Evolutionary conservation across 2,113 vertebrate species (phyloP).

Genomic region (Forbesichthys papilliferus): DNA sequence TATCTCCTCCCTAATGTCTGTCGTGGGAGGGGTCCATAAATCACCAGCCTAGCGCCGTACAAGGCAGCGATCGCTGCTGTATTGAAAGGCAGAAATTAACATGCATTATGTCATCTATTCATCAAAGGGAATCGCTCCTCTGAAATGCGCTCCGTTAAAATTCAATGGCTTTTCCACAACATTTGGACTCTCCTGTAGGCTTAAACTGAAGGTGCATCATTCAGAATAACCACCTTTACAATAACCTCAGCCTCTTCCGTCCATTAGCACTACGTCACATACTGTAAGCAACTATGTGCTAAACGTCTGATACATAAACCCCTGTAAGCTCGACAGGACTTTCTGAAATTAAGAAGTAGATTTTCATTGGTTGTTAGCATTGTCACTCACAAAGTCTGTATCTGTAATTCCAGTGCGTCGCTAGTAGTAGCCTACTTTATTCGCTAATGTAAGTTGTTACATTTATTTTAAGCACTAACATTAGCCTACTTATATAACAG

Average conservation of each 20-base stretch:
- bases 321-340: too few species aligned
- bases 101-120: slow-evolving; percentile 54
- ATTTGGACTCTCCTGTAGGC: background rate
- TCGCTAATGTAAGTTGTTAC: too few species aligned
- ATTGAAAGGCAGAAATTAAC: slow-evolving; percentile 58
- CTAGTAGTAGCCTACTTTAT: too few species aligned
- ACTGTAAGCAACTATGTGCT: too few species aligned
- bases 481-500: too few species aligned
- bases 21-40: slow-evolving; percentile 65
- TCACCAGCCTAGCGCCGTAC: slow-evolving; percentile 46
- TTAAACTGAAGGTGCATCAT: background rate
- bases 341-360: too few species aligned
- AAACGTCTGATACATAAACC: too few species aligned
- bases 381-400: too few species aligned
- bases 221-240: background rate
- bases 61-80: slow-evolving; percentile 34
- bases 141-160: background rate
- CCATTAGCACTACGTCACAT: too few species aligned
- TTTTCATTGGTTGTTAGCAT: too few species aligned
- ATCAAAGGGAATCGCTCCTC: slow-evolving; percentile 22
- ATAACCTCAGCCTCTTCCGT: background rate
- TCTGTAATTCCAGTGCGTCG: too few species aligned
- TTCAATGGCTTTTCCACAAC: background rate
- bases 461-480: too few species aligned
- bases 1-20: slow-evolving; percentile 73